A percentile compares a stretch with the other conserved stretches of the same genome.
phyloP scores from a whole-genome alignment of 2,888 invertebrate genomes.

The Xestia ashworthii region DNA sequence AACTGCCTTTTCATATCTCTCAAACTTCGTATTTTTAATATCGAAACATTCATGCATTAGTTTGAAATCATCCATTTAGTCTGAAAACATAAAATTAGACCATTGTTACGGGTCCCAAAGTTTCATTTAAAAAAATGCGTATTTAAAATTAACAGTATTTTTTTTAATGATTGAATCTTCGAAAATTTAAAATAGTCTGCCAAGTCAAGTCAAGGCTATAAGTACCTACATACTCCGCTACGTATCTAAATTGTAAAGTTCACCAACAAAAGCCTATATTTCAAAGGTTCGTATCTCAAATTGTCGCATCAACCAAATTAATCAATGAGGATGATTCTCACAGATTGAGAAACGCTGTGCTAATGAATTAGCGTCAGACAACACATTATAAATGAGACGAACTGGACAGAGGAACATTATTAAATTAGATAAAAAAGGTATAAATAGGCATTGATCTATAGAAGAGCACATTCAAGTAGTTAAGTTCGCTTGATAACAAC shows the following conservation, averaged over 20 bases:
- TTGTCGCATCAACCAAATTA: constrained; percentile 32
- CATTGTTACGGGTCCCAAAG: not conserved
- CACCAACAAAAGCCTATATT: not conserved
- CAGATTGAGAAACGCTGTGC: constrained; percentile 84
- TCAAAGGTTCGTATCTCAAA: constrained; percentile 27
- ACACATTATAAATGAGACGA: constrained; percentile 84
- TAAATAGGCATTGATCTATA: constrained; percentile 84
- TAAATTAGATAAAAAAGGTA: constrained; percentile 86
- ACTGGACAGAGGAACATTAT: constrained; percentile 81
- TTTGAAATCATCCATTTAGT: not conserved
- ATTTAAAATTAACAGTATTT: not conserved
- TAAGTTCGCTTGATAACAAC: constrained; percentile 80
- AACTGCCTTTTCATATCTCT: not conserved
- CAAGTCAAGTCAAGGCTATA: not conserved
- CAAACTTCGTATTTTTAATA: not conserved
- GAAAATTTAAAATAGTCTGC: not conserved
- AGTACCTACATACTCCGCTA: not conserved
- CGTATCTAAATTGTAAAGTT: not conserved
- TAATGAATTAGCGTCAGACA: constrained; percentile 80
- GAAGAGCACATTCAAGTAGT: constrained; percentile 83
- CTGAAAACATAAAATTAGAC: not conserved
- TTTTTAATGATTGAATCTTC: not conserved
- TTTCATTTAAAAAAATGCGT: not conserved
- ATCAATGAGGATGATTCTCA: constrained; percentile 51
- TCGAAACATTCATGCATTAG: too few relatives aligned